Percentiles rank a stretch among this genome's conserved stretches.
phyloP scores from a whole-genome alignment of 1,140 invertebrate species.

The Pararge aegeria region DNA sequence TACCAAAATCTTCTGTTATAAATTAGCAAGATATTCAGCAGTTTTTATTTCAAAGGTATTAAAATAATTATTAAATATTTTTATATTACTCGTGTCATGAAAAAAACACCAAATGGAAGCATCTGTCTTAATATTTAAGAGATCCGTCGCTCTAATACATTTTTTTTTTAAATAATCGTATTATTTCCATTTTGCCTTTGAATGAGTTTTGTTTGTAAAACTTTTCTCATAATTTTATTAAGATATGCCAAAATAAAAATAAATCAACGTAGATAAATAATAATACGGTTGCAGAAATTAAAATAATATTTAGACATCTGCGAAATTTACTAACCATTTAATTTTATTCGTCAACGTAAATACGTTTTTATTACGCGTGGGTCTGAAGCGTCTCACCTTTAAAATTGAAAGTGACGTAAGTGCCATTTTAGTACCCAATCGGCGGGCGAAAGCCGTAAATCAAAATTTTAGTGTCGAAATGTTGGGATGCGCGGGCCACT shows the following conservation, averaged over 20 bases:
- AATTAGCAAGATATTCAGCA: too few relatives aligned
- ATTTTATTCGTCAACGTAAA: constrained; percentile 37
- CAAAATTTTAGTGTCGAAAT: constrained; percentile 78
- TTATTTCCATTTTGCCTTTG: too few relatives aligned
- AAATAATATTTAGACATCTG: constrained; percentile 5
- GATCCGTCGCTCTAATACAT: too few relatives aligned
- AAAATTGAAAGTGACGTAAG: constrained; percentile 79
- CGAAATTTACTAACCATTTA: constrained; percentile 10
- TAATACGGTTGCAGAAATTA: background rate
- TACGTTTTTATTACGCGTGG: constrained; percentile 48
- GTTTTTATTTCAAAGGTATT: too few relatives aligned
- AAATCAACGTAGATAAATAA: background rate
- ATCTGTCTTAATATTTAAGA: too few relatives aligned
- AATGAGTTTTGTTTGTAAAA: too few relatives aligned
- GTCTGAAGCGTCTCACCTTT: constrained; percentile 60
- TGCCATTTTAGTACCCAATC: constrained; percentile 77
- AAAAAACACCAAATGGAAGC: too few relatives aligned
- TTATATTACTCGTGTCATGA: too few relatives aligned
- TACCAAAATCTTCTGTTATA: too few relatives aligned
- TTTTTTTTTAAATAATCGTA: too few relatives aligned
- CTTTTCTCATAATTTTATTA: too few relatives aligned
- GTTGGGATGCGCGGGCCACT: constrained; percentile 74
- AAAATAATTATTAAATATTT: too few relatives aligned
- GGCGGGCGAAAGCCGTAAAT: constrained; percentile 74
- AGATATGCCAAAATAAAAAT: background rate